phyloP scores from a whole-genome alignment of 2,797 vertebrate genomes.

The Parambassis ranga region DNA sequence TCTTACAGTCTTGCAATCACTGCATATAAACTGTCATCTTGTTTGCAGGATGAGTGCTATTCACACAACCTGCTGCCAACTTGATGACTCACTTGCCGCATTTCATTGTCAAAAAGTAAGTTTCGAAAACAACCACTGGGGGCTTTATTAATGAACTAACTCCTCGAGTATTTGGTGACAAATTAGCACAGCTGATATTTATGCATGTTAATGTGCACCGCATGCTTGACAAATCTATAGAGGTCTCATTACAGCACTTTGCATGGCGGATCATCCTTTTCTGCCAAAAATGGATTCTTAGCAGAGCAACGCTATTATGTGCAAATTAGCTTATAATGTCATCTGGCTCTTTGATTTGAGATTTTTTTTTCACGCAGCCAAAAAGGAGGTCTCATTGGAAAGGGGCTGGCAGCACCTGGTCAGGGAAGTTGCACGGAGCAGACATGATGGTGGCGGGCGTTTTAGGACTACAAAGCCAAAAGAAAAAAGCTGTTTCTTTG shows the following conservation, averaged over 20 bases:
- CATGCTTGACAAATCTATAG: constrained; percentile 3
- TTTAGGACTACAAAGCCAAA: constrained; percentile 42
- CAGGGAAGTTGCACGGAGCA: constrained; percentile 7
- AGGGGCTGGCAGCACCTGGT: constrained; percentile 32
- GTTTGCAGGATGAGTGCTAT: constrained; percentile 1
- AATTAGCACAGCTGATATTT: background rate
- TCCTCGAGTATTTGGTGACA: constrained; percentile 21
- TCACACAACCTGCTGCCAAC: constrained; percentile 13
- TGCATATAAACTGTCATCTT: background rate
- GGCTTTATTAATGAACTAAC: constrained; percentile 8
- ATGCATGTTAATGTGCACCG: background rate
- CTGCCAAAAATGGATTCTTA: constrained; percentile 8
- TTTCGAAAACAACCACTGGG: constrained; percentile 29
- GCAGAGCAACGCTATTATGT: constrained; percentile 19
- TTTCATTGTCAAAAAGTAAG: background rate
- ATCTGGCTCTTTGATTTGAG: constrained; percentile 11
- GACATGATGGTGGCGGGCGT: background rate
- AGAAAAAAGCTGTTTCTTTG: constrained; percentile 36
- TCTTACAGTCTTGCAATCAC: background rate
- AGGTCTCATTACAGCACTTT: background rate
- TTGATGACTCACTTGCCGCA: constrained; percentile 15
- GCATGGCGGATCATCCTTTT: background rate
- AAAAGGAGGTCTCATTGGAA: constrained; percentile 6
- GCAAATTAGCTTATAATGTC: constrained; percentile 43
- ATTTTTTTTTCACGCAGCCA: constrained; percentile 7